Evolutionary conservation across 1,140 invertebrate genomes (phyloP), one percentile per base, ranked within the genome.

Genomic region (Papilio glaucus): DNA sequence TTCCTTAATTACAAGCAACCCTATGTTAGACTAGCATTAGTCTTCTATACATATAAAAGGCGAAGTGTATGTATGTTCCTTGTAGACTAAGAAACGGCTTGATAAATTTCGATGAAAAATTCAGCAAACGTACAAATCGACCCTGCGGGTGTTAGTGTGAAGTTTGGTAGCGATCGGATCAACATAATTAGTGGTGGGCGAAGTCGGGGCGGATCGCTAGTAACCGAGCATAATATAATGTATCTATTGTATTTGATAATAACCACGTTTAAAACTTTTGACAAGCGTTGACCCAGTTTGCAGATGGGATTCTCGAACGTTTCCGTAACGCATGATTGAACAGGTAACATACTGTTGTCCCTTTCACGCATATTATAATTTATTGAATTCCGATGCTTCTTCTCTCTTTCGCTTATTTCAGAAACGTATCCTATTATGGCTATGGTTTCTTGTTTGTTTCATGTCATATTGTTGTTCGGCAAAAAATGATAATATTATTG

Each of bases 231-330:
- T n/a, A n/a, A n/a, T n/a, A n/a, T n/a, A n/a, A n/a, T n/a, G n/a
- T n/a, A n/a, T n/a, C n/a, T n/a, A n/a, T n/a, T 18, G 4, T 42
- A 13, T 42, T 3, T 42, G 45, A 49, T 49, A 49, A 10, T 18
- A 49, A n/a, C n/a, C n/a, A n/a, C n/a, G n/a, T n/a, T n/a, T 9
- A 49, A 49, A 49, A 60, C 8, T 60, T 60, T 60, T 60, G 57
- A 60, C 57, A 60, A 29, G 57, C 57, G 24, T 4, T 60, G 57
- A 60, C 57, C 57, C 4, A 60, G 24, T 60, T 60, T 29, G 13
- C 24, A 60, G n/a, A 60, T 12, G 21, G 42, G 15, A 49, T 29
- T 60, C 26, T 60, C 57, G 26, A 60, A 60, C 4, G 4, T 4
- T 24, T n/a, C 21, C 49, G 21, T 60, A 26, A 26, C 53, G 24